phyloP scores from a whole-genome alignment of 2,888 invertebrate genomes.

The Euproctis similis region DNA sequence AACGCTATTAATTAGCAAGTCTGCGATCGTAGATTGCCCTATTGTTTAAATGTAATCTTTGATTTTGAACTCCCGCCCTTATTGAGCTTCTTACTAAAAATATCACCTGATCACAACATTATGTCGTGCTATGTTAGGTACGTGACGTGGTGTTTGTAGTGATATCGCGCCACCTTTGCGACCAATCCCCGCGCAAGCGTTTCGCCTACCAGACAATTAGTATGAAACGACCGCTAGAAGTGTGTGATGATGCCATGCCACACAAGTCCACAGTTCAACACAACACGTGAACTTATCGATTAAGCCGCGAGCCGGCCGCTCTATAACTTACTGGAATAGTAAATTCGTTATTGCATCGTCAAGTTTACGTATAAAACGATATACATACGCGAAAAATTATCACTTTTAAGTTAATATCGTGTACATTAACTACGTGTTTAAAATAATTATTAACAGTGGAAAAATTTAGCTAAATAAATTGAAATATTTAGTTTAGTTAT shows the following conservation, averaged over 20 bases:
- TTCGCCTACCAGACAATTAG: constrained; percentile 26
- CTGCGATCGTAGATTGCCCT: too few species aligned
- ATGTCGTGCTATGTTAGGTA: constrained; percentile 29
- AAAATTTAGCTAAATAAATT: too few species aligned
- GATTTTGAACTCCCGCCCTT: constrained; percentile 18
- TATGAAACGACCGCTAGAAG: constrained; percentile 17
- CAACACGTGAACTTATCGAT: constrained; percentile 43
- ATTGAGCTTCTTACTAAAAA: constrained; percentile 12
- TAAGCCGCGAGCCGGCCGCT: constrained; percentile 17
- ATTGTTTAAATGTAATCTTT: too few species aligned
- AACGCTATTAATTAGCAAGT: too few species aligned
- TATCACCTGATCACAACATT: constrained; percentile 29
- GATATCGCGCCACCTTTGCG: constrained; percentile 59
- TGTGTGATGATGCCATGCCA: constrained; percentile 8
- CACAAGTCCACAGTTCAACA: constrained; percentile 31
- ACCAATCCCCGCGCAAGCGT: constrained; percentile 50
- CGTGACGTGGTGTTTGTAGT: constrained; percentile 51
- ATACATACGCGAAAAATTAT: constrained; percentile 1
- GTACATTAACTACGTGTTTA: not conserved
- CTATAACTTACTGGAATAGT: constrained; percentile 10
- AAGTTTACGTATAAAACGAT: constrained; percentile 9
- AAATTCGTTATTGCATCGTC: constrained; percentile 7
- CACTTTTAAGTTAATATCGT: constrained; percentile 4
- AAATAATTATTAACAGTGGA: too few species aligned
- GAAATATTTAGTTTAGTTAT: too few species aligned